phyloP scores from a whole-genome alignment of 2,113 vertebrate species.

The Calyptommatus sinebrachiatus region DNA sequence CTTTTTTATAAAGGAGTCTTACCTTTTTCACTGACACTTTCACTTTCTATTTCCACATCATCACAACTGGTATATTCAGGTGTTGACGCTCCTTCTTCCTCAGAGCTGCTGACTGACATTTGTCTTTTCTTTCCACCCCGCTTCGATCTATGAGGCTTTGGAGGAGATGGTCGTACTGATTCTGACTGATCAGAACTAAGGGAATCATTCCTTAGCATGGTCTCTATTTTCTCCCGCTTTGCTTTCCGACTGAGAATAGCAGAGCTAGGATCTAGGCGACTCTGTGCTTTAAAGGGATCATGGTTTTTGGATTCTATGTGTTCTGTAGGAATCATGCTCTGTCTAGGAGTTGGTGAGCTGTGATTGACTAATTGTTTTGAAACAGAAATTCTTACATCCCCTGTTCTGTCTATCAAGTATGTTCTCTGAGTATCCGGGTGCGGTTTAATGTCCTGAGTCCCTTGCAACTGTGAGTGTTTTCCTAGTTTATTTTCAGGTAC shows the following conservation, averaged over 20 bases:
- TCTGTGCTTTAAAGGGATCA: constrained; percentile 82
- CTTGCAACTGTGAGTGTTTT: constrained; percentile 74
- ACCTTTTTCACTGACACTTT: constrained; percentile 97
- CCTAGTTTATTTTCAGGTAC: constrained; percentile 77
- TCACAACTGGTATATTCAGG: constrained; percentile 99
- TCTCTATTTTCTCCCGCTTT: constrained; percentile 89
- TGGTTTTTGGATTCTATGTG: constrained; percentile 78
- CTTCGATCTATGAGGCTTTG: constrained; percentile 89
- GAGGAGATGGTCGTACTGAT: constrained; percentile 90
- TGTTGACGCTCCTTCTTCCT: constrained; percentile 97
- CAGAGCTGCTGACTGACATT: constrained; percentile 99
- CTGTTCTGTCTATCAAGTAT: constrained; percentile 85
- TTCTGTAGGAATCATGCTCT: constrained; percentile 68
- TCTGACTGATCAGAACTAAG: constrained; percentile 97
- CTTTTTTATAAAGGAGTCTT: constrained; percentile 62
- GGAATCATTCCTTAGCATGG: constrained; percentile 93
- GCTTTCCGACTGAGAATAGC: constrained; percentile 79
- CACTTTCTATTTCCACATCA: constrained; percentile 97
- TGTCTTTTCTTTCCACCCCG: constrained; percentile 91
- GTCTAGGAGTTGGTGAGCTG: constrained; percentile 77
- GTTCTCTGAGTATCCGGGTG: constrained; percentile 81
- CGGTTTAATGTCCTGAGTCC: constrained; percentile 76
- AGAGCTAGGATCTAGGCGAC: constrained; percentile 81
- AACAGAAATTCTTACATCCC: constrained; percentile 75
- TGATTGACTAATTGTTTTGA: constrained; percentile 72